A percentile compares a stretch with the other conserved stretches of the same genome.
Conservation (phyloP, 2,113 vertebrate species). For the Oxyura jamaicensis region DNA sequence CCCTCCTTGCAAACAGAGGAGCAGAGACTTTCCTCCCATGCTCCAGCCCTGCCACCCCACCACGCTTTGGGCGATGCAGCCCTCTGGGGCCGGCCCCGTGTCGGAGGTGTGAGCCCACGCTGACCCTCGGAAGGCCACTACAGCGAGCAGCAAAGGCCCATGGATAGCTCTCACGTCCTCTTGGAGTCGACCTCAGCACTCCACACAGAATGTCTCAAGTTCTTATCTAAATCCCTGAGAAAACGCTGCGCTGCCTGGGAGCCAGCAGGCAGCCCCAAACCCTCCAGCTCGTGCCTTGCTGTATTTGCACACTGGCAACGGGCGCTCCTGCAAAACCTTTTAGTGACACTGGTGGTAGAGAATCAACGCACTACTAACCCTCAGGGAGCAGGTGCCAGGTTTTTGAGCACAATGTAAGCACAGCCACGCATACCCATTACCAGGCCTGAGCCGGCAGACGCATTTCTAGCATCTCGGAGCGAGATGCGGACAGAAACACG, state of each 20-base stretch:
- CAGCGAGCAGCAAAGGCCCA: background rate
- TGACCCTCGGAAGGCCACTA: background rate
- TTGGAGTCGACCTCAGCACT: background rate
- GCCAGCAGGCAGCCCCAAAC: background rate
- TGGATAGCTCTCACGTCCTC: background rate
- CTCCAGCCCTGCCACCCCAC: background rate
- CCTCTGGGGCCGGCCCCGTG: background rate
- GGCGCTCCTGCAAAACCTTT: background rate
- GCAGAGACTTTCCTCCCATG: background rate
- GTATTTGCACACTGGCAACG: background rate
- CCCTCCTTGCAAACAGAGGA: background rate
- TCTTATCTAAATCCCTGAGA: background rate
- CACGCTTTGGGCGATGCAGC: background rate
- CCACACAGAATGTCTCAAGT: background rate
- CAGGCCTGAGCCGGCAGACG: background rate
- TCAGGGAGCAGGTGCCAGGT: background rate
- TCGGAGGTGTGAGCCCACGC: background rate
- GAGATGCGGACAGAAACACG: background rate
- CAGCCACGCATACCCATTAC: background rate
- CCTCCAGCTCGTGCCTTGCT: background rate
- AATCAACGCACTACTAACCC: background rate
- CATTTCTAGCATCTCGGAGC: background rate
- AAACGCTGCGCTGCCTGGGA: accelerated
- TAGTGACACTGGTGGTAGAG: too few species aligned
- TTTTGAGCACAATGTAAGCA: background rate